phyloP scores from a whole-genome alignment of 35 echinoderm and acorn worm genomes.

The Heliocidaris tuberculata region DNA sequence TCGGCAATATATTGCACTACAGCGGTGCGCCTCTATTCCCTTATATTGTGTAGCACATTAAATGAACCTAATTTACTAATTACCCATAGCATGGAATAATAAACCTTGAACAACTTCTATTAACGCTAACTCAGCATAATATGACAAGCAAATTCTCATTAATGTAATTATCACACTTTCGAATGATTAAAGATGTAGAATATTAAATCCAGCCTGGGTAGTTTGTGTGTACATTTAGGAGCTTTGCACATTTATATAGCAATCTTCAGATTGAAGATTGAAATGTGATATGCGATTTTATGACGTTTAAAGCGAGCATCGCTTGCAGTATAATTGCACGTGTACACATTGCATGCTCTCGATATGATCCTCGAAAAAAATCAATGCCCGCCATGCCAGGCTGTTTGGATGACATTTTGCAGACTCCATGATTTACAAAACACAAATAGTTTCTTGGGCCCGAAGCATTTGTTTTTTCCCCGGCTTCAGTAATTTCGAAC shows the following conservation, averaged over 20 bases:
- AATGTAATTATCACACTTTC: background rate
- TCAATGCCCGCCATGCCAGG: background rate
- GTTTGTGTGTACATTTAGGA: background rate
- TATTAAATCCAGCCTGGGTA: background rate
- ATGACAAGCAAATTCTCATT: background rate
- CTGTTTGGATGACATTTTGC: slow-evolving; percentile 37
- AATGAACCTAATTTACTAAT: background rate
- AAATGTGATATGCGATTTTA: background rate
- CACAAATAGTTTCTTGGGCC: slow-evolving; percentile 2
- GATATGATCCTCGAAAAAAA: slow-evolving; percentile 13
- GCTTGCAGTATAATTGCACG: background rate
- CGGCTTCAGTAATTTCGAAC: slow-evolving; percentile 8
- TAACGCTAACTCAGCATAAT: background rate
- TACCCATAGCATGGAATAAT: background rate
- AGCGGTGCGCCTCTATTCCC: background rate
- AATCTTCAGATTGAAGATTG: background rate
- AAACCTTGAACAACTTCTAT: background rate
- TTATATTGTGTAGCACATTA: background rate
- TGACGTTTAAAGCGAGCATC: background rate
- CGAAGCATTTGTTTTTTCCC: slow-evolving; percentile 26
- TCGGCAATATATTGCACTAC: background rate
- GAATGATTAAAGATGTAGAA: background rate
- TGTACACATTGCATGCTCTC: slow-evolving; percentile 8
- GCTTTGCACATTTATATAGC: background rate
- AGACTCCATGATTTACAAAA: slow-evolving; percentile 28